A percentile compares a stretch with the other conserved stretches of the same genome.
Evolutionary conservation across 2,797 vertebrate species (phyloP).

Genomic region (Alca torda): DNA sequence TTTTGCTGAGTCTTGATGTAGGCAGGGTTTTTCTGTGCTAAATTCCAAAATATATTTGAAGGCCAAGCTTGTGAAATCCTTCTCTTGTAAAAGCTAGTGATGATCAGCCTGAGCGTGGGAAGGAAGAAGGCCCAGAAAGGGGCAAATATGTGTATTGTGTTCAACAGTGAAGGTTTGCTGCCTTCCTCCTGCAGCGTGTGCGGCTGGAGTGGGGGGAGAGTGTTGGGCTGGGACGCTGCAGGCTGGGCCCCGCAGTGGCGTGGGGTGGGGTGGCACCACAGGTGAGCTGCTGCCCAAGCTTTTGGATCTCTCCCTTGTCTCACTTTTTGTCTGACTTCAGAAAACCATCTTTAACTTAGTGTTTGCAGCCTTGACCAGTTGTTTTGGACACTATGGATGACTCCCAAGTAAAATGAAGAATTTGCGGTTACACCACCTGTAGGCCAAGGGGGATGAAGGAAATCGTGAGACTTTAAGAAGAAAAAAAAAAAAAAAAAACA

Average conservation of each 20-base stretch:
- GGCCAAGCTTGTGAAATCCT: neutral
- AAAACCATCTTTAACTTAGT: neutral
- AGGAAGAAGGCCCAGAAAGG: neutral
- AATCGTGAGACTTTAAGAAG: neutral
- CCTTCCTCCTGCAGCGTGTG: accelerated
- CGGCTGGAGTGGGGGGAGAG: neutral
- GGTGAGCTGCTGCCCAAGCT: neutral
- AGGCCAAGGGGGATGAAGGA: neutral
- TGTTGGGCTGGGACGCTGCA: neutral
- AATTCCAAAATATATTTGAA: neutral
- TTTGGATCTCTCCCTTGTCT: accelerated
- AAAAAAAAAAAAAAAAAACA: neutral
- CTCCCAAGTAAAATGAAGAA: neutral
- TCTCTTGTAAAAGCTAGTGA: too few relatives aligned
- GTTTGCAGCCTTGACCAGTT: neutral
- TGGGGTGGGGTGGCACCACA: neutral
- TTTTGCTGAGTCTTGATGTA: neutral
- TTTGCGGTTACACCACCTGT: neutral
- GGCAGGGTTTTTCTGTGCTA: neutral
- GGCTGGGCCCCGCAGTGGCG: neutral
- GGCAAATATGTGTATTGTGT: neutral
- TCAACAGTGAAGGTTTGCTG: neutral
- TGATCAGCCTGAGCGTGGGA: neutral
- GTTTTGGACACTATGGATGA: neutral
- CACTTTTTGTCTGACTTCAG: neutral